Evolutionary conservation across 2,888 invertebrate genomes (phyloP), one percentile per base, ranked within the genome.

Genomic region (Chrysopilus asiliformis): DNA sequence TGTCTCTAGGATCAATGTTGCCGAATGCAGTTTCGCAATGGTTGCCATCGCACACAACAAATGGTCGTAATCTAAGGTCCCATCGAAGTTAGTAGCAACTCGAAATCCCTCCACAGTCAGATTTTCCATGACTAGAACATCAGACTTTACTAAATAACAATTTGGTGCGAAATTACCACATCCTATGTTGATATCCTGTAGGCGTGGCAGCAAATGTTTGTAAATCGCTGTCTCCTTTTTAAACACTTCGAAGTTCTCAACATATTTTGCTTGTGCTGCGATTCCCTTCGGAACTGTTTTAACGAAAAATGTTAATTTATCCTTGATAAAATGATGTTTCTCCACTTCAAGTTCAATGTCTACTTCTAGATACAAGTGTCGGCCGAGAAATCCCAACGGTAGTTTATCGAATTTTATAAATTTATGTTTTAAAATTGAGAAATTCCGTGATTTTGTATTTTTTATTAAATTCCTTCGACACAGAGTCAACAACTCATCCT

Each of bases 221-320:
- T 66, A 71, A 24, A 71, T 63, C 1, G 46, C 45, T 3, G 60
- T 57, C 49, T 72, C 72, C 28, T 70, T 67, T 16, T 57, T 52
- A 42, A 69, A 70, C 0, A 67, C 64, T 1, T 66, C 65, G 39
- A 64, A 58, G 16, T 61, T 53, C 28, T 61, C 55, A 2, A 71
- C 45, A 43, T 70, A 68, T 8, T 61, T 64, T 46, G 68, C 68
- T 48, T 68, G 69, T 1, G 58, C 47, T 9, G 57, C 51, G 32
- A 71, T 60, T 10, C 64, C 64, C 38, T 57, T 58, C 0, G 78
- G 76, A 35, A 74, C 56, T 6, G 68, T 64, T 53, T 79, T 79
- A 1, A 74, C 57, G 48, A 79, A 79, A 41, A 72, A 69, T 3
- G 47, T 46, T 16, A 58, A 14, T 51, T 53, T 45, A n/a, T 49